Evolutionary conservation across 35 echinoderm and acorn worm species (phyloP).

Genomic region (Apostichopus parvimensis): DNA sequence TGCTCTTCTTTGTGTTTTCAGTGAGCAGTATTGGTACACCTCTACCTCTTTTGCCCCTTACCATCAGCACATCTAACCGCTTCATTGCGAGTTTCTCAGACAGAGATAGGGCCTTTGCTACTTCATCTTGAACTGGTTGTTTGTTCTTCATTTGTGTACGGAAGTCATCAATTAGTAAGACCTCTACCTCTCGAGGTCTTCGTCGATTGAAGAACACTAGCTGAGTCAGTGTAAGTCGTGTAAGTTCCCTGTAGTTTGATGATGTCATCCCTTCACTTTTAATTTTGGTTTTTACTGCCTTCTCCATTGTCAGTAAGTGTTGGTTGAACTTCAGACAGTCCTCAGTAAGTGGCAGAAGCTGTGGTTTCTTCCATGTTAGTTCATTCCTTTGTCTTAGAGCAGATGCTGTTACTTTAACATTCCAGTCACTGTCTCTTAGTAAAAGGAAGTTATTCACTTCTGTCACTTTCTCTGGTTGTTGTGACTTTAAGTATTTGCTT

Average conservation of each 20-base stretch:
- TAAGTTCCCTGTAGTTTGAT: not conserved
- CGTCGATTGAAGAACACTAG: conserved; percentile 25
- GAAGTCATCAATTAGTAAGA: not conserved
- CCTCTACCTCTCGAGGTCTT: conserved; percentile 33
- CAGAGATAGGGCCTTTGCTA: conserved; percentile 3
- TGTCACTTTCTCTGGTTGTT: not conserved
- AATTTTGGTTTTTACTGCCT: conserved; percentile 3
- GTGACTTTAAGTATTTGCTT: not conserved
- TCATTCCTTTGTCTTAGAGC: conserved; percentile 39
- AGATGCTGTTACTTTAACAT: conserved; percentile 49
- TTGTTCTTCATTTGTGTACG: not conserved
- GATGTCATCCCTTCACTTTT: not conserved
- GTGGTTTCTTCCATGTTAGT: conserved; percentile 7
- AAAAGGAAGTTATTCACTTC: conserved; percentile 40
- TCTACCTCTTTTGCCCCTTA: conserved; percentile 28
- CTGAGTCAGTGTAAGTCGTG: conserved; percentile 8
- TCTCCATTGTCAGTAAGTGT: not conserved
- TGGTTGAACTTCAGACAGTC: conserved; percentile 32
- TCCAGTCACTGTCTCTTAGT: conserved; percentile 41
- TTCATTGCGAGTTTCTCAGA: conserved; percentile 11
- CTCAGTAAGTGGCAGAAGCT: conserved; percentile 38
- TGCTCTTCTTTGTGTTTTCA: conserved; percentile 35
- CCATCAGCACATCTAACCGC: not conserved
- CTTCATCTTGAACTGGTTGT: conserved; percentile 28
- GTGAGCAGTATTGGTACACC: conserved; percentile 39